Base-by-base conservation (phyloP, 2,888 invertebrate species). In the Parnassius smintheus region DNA sequence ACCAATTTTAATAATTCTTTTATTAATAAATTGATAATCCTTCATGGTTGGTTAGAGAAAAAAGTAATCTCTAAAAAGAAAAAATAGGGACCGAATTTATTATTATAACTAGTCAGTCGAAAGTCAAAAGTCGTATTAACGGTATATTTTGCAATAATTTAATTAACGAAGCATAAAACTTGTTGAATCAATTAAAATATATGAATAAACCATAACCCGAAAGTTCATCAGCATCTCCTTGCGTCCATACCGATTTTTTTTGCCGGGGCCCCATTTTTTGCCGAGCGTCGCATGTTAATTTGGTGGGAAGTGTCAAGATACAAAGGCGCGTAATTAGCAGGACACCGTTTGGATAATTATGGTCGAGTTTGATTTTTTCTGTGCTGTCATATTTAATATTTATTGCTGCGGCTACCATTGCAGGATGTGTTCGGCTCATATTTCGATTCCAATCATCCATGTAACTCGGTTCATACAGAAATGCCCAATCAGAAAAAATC, bases 321-420 rank as follows among this genome's bases (percentile, higher is more conserved):
- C 82, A 75, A 77, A 70, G 75, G 78, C 77, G 83, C 77, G 73
- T 82, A 83, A 87, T 88, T 88, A 85, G 83, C 78, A 69, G 69
- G 78, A 81, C 83, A 84, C 46, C 83, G 81, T 88, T 86, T 77
- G 64, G 50, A 73, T 83, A 78, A 83, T 86, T 80, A 78, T 62
- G 65, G 60, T 71, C 68, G 67, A 65, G 68, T 50, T 63, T 59
- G 18, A 58, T 65, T 65, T 75, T 82, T 83, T 75, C 52, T 3
- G 22, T 53, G 64, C 74, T 75, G 80, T 77, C 84, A 82, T 77
- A 75, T 69, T 77, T 77, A 8, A 66, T 74, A 77, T 61, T 61
- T 61, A 61, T 55, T 35, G 41, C 55, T 9, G 35, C 25, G 8
- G 49, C 18, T 8, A 9, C 13, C 13, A 49, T 49, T 11, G 12